These are phyloP conservation scores for Drosophila mettleri DNA, from an alignment of 2,888 invertebrate species.

Conservation along the genomic window DNA sequence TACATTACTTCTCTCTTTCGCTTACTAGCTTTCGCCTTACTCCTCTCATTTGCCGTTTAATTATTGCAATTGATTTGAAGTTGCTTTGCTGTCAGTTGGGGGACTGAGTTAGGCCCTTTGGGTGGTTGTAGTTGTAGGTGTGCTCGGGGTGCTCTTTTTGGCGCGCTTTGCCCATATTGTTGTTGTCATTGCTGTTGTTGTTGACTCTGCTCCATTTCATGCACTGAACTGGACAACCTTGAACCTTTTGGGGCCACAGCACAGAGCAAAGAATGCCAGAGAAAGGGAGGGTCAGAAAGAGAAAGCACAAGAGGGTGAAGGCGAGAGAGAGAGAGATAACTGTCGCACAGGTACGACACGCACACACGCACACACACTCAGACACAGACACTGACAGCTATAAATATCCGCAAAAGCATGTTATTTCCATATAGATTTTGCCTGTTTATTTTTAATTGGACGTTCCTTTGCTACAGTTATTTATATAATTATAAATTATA, in stretches of 20 bases:
- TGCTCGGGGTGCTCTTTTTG: constrained; percentile 38
- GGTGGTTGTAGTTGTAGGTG: not conserved
- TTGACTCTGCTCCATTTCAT: constrained; percentile 33
- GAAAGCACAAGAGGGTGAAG: constrained; percentile 8
- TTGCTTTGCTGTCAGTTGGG: constrained; percentile 10
- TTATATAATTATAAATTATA: not conserved
- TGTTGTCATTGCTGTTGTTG: constrained; percentile 33
- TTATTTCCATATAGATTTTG: constrained; percentile 35
- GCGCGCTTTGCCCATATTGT: constrained; percentile 39
- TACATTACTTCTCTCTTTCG: constrained; percentile 2
- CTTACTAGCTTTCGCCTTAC: constrained; percentile 1
- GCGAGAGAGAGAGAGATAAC: not conserved
- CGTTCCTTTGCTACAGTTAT: not conserved
- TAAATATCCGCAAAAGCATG: constrained; percentile 43
- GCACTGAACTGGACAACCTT: constrained; percentile 70
- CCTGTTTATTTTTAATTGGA: constrained; percentile 25
- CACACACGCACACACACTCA: constrained; percentile 11
- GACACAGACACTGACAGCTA: constrained; percentile 28
- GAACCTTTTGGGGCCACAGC: constrained; percentile 68
- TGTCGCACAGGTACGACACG: constrained; percentile 37
- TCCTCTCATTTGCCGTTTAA: constrained; percentile 45
- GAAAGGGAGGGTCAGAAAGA: not conserved
- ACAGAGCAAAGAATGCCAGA: constrained; percentile 20
- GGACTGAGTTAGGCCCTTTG: not conserved
- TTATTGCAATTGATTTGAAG: constrained; percentile 60